Evolutionary conservation across 2,888 invertebrate genomes (phyloP), one percentile per base, ranked within the genome.

Genomic region (Eilema griseolum): DNA sequence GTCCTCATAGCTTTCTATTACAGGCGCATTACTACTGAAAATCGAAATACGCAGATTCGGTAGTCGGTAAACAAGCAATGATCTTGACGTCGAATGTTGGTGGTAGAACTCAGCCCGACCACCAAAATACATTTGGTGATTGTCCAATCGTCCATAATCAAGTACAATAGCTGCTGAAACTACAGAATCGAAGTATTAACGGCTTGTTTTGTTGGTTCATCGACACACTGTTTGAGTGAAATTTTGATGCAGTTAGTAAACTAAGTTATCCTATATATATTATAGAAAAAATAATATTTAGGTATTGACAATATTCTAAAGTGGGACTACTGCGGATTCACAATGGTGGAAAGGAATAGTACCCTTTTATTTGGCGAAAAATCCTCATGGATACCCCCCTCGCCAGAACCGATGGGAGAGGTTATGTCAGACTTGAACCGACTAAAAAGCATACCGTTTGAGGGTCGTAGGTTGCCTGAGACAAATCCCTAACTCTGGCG

Each of bases 61-160:
- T 20, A 20, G 46, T 20, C 20, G 46, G 62, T 76, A 78, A 80
- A 79, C 76, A 82, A 65, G 63, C 72, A 78, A 78, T 83, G 78
- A 79, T 66, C 67, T 71, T 71, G 60, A 73, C 64, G 74, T 56
- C 66, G 37, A 28, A 37, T 72, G 71, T 66, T 68, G 61, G 31
- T 68, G 61, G 31, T 57, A 60, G 31, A 46, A 65, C 56, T 23
- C 23, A 1, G 74, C 62, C 74, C 78, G 79, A 63, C 67, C 28
- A 66, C 56, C 73, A 64, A 76, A 79, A 83, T 73, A 80, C 61
- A 5, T 71, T 74, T 64, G 64, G 67, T 31, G 61, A 59, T 67
- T 73, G 75, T 60, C 69, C 72, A 72, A 37, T 67, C 65, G 63
- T 41, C 72, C 77, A 70, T 73, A 70, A 75, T 69, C 26, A 65